Evolutionary conservation across 1,140 invertebrate species (phyloP).

Genomic region (Penaeus chinensis): DNA sequence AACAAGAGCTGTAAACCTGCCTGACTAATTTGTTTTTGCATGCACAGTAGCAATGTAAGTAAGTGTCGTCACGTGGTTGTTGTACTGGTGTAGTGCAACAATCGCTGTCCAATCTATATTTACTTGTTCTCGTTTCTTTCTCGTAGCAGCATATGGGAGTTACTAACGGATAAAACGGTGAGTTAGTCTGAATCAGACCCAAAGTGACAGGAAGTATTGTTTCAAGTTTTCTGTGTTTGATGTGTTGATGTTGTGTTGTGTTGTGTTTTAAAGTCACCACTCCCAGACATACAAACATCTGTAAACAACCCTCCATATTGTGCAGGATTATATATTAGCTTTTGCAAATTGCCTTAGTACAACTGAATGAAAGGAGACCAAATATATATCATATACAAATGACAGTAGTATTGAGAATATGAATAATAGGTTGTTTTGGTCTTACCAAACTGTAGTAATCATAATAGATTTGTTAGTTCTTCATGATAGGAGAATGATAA

Average conservation of each 20-base stretch:
- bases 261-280: slow-evolving; percentile 52
- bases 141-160: slow-evolving; percentile 66
- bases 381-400: too few relatives aligned
- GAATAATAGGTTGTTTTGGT: too few relatives aligned
- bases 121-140: slow-evolving; percentile 65
- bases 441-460: too few relatives aligned
- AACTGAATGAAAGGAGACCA: too few relatives aligned
- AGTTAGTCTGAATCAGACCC: slow-evolving; percentile 63
- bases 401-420: too few relatives aligned
- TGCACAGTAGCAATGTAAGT: slow-evolving; percentile 34
- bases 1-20: slow-evolving; percentile 20
- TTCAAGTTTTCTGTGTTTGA: slow-evolving; percentile 59
- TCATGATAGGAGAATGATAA: too few relatives aligned
- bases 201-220: slow-evolving; percentile 58
- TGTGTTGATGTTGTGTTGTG: slow-evolving; percentile 55
- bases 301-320: too few relatives aligned
- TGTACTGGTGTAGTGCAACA: slow-evolving; percentile 64
- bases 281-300: slow-evolving; percentile 5
- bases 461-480: too few relatives aligned
- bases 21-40: slow-evolving; percentile 15
- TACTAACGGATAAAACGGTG: slow-evolving; percentile 67
- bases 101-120: slow-evolving; percentile 64
- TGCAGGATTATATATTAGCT: too few relatives aligned
- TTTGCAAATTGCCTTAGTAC: too few relatives aligned
- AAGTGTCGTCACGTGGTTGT: slow-evolving; percentile 63